phyloP scores from a whole-genome alignment of 2,113 vertebrate species.

The Apaloderma vittatum region DNA sequence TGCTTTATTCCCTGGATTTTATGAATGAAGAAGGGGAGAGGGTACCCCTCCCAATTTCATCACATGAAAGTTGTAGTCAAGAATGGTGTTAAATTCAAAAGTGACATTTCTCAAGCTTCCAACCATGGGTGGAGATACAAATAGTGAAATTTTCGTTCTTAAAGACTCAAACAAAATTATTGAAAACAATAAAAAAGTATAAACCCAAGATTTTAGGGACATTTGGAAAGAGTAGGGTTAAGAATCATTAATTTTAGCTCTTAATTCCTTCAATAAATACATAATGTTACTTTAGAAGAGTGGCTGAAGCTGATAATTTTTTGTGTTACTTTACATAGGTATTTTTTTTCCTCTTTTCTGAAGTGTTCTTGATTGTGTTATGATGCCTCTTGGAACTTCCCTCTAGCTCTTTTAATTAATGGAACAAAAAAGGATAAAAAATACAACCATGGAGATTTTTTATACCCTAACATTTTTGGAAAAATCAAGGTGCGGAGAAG shows the following conservation, averaged over 20 bases:
- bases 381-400: neutral
- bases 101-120: neutral
- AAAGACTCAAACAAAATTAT: neutral
- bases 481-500: neutral
- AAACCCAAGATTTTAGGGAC: rapidly evolving
- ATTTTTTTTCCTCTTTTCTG: neutral
- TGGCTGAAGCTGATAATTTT: neutral
- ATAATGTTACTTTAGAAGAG: neutral
- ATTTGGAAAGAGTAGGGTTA: neutral
- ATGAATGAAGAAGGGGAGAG: neutral
- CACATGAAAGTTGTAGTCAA: neutral
- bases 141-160: neutral
- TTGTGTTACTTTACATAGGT: neutral
- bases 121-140: neutral
- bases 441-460: neutral
- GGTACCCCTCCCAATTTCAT: neutral
- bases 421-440: neutral
- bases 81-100: neutral
- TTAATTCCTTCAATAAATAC: neutral
- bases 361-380: neutral
- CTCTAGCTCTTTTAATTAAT: neutral
- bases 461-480: neutral
- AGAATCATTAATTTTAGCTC: neutral
- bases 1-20: neutral
- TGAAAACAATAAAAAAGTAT: neutral